Evolutionary conservation across 2,888 invertebrate species (phyloP), one percentile per base, ranked within the genome.

Genomic region (Clusia tigrina): DNA sequence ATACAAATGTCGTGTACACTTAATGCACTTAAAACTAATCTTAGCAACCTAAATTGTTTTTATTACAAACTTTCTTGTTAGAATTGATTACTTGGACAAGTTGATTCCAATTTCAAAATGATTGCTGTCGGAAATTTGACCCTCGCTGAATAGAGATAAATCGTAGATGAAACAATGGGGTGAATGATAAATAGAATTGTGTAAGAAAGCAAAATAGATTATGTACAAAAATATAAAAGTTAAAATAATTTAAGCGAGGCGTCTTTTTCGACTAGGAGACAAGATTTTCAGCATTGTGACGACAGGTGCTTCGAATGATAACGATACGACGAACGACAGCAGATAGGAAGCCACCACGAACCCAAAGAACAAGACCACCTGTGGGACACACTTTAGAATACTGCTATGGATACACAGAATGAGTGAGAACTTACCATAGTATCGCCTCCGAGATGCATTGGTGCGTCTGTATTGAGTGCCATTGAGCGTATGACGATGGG

Each of bases 281-380:
- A 88, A 73, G 67, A 91, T 89, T 85, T 92, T 91, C 52, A 94
- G 86, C 89, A 94, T 90, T 64, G 92, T 91, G 69, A 94, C 93
- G 58, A 92, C 88, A 53, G 94, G 94, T 54, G 94, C 93, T 82
- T 94, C 94, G 81, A 93, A 94, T 1, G 91, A 88, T 63, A 94
- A 85, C 1, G 94, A 94, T 61, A 94, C 88, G 54, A 92, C 81
- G 81, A 94, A 93, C 12, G 93, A 90, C 24, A 94, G 81, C 64
- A 88, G 84, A 80, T 91, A 94, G 0, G 94, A 93, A 66, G 91
- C 88, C 64, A 91, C 89, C n/a, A 92, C 88, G 79, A 93, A 90
- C 5, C 94, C 94, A 77, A 93, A 86, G 85, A 92, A 94, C 69
- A 91, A 86, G 66, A 93, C 89, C 74, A 90, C 87, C 91, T 91